These are phyloP conservation scores for Porites lobata DNA, from an alignment of 92 coral and sea anemone species.

Conservation along the genomic window DNA sequence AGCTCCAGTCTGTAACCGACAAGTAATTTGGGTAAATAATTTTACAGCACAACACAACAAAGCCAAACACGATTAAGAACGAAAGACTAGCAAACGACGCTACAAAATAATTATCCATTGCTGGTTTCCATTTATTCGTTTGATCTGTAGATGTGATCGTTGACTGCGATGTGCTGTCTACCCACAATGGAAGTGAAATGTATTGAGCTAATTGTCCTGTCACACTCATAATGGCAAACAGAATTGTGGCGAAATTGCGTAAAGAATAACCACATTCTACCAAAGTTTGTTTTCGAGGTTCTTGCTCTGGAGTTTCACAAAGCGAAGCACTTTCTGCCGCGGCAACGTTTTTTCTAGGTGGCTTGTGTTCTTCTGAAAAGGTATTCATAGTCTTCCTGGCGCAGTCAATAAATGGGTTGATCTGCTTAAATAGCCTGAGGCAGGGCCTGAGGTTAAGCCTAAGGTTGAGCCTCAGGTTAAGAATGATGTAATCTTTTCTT, in stretches of 20 bases:
- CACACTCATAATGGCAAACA: conserved; percentile 67
- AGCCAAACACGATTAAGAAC: conserved; percentile 88
- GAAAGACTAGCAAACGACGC: conserved; percentile 69
- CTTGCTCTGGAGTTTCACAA: not conserved
- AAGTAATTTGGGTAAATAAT: conserved; percentile 5
- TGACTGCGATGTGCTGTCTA: conserved; percentile 68
- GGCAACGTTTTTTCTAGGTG: not conserved
- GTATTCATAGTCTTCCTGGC: not conserved
- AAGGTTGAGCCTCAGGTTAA: no score
- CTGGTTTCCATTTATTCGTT: conserved; percentile 13
- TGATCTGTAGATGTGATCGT: conserved; percentile 5
- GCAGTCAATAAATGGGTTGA: no score
- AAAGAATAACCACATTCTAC: not conserved
- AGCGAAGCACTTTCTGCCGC: not conserved
- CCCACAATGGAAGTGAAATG: conserved; percentile 85
- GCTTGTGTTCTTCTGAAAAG: not conserved
- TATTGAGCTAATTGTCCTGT: conserved; percentile 80
- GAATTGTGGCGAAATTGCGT: conserved; percentile 51
- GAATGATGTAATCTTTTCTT: no score
- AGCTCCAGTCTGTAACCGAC: conserved; percentile 24
- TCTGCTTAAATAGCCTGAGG: no score
- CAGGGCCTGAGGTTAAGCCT: no score
- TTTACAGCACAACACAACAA: conserved; percentile 27
- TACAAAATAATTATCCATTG: conserved; percentile 85
- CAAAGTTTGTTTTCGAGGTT: no score